These are phyloP conservation scores for Craseonycteris thonglongyai DNA, from an alignment of 2,113 vertebrate species.

Conservation along the genomic window DNA sequence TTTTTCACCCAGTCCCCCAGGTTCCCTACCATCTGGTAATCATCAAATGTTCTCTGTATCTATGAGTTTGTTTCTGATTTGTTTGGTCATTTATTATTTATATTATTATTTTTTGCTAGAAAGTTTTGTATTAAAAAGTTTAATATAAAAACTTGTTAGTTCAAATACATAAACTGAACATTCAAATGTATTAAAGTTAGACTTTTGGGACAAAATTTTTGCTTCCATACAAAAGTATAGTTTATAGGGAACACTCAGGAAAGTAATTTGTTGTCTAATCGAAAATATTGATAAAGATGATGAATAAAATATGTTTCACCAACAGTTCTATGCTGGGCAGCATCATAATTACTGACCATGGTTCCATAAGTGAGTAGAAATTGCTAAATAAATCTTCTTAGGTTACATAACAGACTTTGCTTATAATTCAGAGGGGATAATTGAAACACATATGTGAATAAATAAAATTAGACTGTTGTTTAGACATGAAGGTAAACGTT, in stretches of 20 bases:
- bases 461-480: constrained; percentile 37
- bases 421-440: constrained; percentile 23
- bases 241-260: constrained; percentile 74
- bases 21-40: no score
- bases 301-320: constrained; percentile 72
- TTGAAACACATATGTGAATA: constrained; percentile 69
- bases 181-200: constrained; percentile 86
- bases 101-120: no score
- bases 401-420: no score
- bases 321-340: constrained; percentile 64
- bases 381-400: no score
- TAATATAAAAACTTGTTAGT: constrained; percentile 74
- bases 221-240: constrained; percentile 80
- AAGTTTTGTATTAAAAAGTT: not conserved
- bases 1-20: no score
- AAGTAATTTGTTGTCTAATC: constrained; percentile 74
- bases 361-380: constrained; percentile 54
- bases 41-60: no score
- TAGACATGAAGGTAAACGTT: not conserved
- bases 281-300: constrained; percentile 71
- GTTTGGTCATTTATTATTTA: no score
- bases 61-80: no score
- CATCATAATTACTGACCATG: not conserved
- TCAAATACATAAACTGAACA: constrained; percentile 82
- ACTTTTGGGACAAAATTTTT: constrained; percentile 84